Base-by-base conservation (phyloP, 2,113 vertebrate species). In the Propithecus coquereli region DNA sequence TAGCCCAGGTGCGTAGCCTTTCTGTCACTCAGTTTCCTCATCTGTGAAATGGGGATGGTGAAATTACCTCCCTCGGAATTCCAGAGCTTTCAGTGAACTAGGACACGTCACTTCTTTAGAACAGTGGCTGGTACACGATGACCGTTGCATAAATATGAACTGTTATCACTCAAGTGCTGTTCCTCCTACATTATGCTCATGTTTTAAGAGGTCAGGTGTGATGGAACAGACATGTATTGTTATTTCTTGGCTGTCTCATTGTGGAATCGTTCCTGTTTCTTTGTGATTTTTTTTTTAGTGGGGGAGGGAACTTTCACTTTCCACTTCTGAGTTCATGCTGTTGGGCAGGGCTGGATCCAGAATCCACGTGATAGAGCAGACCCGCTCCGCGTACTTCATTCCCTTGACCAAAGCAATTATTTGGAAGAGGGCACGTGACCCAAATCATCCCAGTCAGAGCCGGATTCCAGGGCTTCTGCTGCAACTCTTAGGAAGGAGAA, bases 251-350 rank as follows among this genome's bases (percentile, higher is more conserved):
- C 18, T 16, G 32, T 12, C 61, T 8, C 17, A 18, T 34, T 43
- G 40, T 43, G 40, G 40, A 47, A 27, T 18, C 23, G 1, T 70
- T 22, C 32, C 23, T 32, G 40, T 30, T 57, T 80, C 47, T 45
- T 66, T 30, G 74, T 34, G 65, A 4, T n/a, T 43, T 32, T 23
- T 57, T 57, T 59, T 59, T 59, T 59, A 43, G 40, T 43, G 3
- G 8, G 59, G 23, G 3, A 9, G 59, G 61, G 30, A 6, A 32
- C 14, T 20, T 54, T 7, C 13, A 23, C 32, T 47, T 57, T 3
- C 83, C 37, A 14, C 1, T 27, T 10, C 50, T 68, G 1, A 32
- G 1, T 34, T 3, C 2, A 2, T 8, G 9, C 14, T 25, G 0
- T 57, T 9, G 22, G 23, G 13, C n/a, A 87, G 37, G 32, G 40